Base-by-base conservation (phyloP, 2,113 vertebrate genomes). In the Bubo scandiacus region DNA sequence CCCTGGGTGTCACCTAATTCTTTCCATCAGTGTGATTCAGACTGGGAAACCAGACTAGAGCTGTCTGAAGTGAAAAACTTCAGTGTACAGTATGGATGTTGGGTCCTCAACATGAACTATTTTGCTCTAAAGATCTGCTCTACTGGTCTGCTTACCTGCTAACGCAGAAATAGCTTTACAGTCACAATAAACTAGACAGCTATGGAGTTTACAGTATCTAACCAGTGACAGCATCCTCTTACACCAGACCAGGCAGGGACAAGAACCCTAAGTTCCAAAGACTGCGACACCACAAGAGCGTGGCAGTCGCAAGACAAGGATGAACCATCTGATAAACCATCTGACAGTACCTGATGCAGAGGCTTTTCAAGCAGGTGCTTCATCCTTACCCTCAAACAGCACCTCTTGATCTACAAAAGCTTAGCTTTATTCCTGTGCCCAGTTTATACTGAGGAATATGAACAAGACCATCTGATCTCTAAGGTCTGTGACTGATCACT, bases 231-330 rank as follows among this genome's bases (percentile, higher is more conserved):
- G 15, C 47, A 58, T 15, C 7, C 13, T 59, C 36, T 36, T 70
- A 71, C 8, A 29, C 30, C 26, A 65, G 34, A 40, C 17, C 10
- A 40, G 12, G 34, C 36, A 57, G 25, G 7, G 10, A n/a, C 34
- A 62, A 87, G n/a, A 79, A 49, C 40, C 54, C 0, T 0, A 38
- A 42, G 38, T 30, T 43, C 57, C 62, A 55, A 51, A 65, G 47
- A 16, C 26, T 61, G 66, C 10, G 42, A 54, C n/a, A 47, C 4
- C 47, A 43, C 22, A 6, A 5, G n/a, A 54, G 5, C 0, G 1
- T 29, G 29, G 18, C 26, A 30, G 23, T 22, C 2, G 0, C 36
- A 21, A 32, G n/a, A 27, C 12, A 30, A 55, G 34, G 19, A 55
- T 5, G n/a, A 59, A 15, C 25, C 54, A 36, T 2, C 45, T 38